Percentiles rank a stretch among this genome's conserved stretches.
Conservation (phyloP, 2,888 invertebrate species). For the Volucella bombylans region DNA sequence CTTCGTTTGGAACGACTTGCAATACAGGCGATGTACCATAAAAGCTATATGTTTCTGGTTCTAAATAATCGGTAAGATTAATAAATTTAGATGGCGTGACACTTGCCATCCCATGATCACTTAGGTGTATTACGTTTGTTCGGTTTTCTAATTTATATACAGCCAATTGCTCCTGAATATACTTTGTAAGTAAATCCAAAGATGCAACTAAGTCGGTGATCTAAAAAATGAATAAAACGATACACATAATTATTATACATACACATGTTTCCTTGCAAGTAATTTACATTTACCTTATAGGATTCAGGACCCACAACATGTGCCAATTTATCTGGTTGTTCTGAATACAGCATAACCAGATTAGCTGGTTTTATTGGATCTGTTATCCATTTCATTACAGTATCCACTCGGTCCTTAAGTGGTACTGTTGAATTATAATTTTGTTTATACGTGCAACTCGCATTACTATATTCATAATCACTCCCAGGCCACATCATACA, state of each 20-base stretch:
- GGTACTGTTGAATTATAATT: slow-evolving; percentile 82
- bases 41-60: slow-evolving; percentile 82
- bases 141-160: slow-evolving; percentile 83
- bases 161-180: slow-evolving; percentile 84
- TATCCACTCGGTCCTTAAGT: slow-evolving; percentile 85
- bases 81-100: slow-evolving; percentile 84
- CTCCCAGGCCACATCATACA: slow-evolving; percentile 89
- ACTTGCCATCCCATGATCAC: slow-evolving; percentile 88
- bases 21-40: slow-evolving; percentile 85
- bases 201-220: slow-evolving; percentile 81
- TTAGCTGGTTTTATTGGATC: slow-evolving; percentile 86
- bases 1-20: slow-evolving; percentile 85
- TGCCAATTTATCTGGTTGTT: slow-evolving; percentile 87
- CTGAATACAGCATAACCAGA: slow-evolving; percentile 87
- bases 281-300: slow-evolving; percentile 54
- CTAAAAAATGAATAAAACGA: slow-evolving; percentile 35
- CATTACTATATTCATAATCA: slow-evolving; percentile 83
- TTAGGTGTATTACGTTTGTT: slow-evolving; percentile 87
- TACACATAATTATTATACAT: neutral
- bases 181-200: slow-evolving; percentile 84
- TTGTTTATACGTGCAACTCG: slow-evolving; percentile 82
- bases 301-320: slow-evolving; percentile 84
- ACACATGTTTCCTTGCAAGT: no score
- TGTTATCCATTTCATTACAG: slow-evolving; percentile 83
- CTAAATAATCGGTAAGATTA: slow-evolving; percentile 84